Base-by-base conservation (phyloP, 2,888 invertebrate species). In the Drosophila rellima region DNA sequence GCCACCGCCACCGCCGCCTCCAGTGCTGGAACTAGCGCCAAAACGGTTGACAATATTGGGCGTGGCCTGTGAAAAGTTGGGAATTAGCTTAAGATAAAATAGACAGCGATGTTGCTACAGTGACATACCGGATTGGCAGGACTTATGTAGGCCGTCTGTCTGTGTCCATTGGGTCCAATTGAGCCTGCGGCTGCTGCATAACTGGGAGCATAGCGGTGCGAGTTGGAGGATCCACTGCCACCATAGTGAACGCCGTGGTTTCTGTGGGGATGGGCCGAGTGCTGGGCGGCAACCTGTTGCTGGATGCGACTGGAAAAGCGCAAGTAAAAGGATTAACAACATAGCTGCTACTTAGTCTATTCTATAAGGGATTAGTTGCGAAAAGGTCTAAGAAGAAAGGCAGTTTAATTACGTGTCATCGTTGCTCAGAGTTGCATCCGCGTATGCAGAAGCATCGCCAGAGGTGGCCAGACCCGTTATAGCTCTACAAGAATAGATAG, bases 71-170 rank as follows among this genome's bases (percentile, higher is more conserved):
- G n/a, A 6, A 18, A 1, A 17, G 4, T 31, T 35, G 11, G 15
- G 10, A 20, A 1, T 15, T 6, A 0, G 7, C 8, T 13, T 23
- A 10, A 17, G 29, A 6, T 0, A 17, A 1, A 3, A 7, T 8
- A 2, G 1, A 7, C 0, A 3, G 11, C 15, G 8, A 0, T 1
- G 1, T 15, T 3, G 1, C n/a, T 2, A 5, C 4, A 15, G 10
- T 33, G 13, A 10, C 62, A 37, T 40, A 95, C 95, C 50, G 94
- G 93, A 91, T 95, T 95, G 72, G 92, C 91, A 1, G 95, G 95
- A 78, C 90, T 94, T 31, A 95, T 94, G 7, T 91, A 91, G 23
- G 95, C 95, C 1, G 94, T 91, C 82, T 95, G 95, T 54, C 93
- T 93, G 15, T 92, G 91, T 66, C 93, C 94, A 18, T 92, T 93